These are phyloP conservation scores for Ormyrus labotus DNA, from an alignment of 2,888 invertebrate genomes.

Conservation along the genomic window DNA sequence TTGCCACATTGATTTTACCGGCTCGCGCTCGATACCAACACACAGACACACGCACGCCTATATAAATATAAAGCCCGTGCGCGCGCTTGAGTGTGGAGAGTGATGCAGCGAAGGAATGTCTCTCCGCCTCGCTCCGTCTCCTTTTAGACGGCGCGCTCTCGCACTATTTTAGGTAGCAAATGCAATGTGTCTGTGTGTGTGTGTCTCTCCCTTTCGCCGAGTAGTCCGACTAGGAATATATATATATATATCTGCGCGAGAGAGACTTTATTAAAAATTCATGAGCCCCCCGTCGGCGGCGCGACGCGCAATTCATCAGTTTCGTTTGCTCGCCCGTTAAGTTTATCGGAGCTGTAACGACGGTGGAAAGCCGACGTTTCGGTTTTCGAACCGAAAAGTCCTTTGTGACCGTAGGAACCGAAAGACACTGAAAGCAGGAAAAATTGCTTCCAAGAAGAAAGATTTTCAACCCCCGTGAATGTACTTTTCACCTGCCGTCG, in stretches of 20 bases:
- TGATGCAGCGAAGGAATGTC: slow-evolving; percentile 70
- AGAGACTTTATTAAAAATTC: too few species aligned
- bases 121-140: slow-evolving; percentile 55
- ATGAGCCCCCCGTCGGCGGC: too few species aligned
- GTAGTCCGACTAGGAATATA: too few species aligned
- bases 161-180: slow-evolving; percentile 37
- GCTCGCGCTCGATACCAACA: slow-evolving; percentile 58
- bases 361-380: too few species aligned
- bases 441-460: too few species aligned
- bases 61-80: background rate
- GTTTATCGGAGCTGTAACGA: background rate
- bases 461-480: too few species aligned
- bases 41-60: background rate
- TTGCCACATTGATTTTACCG: slow-evolving; percentile 76
- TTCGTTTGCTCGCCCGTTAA: background rate
- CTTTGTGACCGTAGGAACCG: too few species aligned
- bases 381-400: too few species aligned
- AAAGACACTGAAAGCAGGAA: too few species aligned
- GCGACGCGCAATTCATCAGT: too few species aligned
- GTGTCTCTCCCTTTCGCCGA: background rate
- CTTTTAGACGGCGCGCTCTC: slow-evolving; percentile 2
- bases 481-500: too few species aligned
- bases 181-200: background rate
- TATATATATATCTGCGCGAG: too few species aligned
- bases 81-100: background rate